Conservation (phyloP, 1,140 invertebrate species). For the Drosophila pruinosa region DNA sequence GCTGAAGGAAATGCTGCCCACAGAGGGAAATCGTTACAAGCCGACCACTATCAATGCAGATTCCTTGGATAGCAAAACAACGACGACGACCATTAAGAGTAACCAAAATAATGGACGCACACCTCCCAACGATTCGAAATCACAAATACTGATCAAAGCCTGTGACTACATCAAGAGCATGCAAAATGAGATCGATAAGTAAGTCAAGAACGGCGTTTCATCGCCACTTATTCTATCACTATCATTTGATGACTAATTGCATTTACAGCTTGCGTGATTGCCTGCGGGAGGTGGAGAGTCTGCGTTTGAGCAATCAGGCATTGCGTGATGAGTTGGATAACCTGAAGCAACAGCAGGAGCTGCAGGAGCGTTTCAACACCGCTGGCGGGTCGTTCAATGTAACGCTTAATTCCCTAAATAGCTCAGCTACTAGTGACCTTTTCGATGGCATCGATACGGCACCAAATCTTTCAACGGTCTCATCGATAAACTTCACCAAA, state of each 20-base stretch:
- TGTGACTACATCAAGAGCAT: conserved; percentile 97
- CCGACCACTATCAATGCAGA: conserved; percentile 9
- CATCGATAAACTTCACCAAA: conserved; percentile 67
- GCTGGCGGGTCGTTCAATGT: conserved; percentile 63
- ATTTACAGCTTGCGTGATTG: conserved; percentile 68
- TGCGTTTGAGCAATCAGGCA: conserved; percentile 74
- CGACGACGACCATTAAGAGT: conserved; percentile 29
- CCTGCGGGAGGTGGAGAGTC: conserved; percentile 66
- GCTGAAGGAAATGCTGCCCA: conserved; percentile 93
- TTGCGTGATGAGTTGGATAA: conserved; percentile 65
- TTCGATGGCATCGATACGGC: conserved; percentile 64
- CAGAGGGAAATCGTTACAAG: conserved; percentile 83
- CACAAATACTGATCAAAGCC: conserved; percentile 96
- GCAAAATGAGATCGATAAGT: conserved; percentile 89
- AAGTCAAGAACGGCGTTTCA: conserved; percentile 16
- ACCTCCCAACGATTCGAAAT: conserved; percentile 91
- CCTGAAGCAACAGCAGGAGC: conserved; percentile 61
- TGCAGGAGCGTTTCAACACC: conserved; percentile 58
- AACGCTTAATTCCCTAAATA: conserved; percentile 68
- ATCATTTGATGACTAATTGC: conserved; percentile 62
- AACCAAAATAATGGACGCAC: conserved; percentile 59
- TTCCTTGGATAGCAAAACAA: conserved; percentile 2
- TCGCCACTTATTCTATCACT: not conserved
- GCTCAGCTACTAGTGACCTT: conserved; percentile 67
- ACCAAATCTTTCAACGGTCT: conserved; percentile 56